Percentiles rank a stretch among this genome's conserved stretches.
Conservation (phyloP, 2,113 vertebrate species). For the Haemorhous mexicanus region DNA sequence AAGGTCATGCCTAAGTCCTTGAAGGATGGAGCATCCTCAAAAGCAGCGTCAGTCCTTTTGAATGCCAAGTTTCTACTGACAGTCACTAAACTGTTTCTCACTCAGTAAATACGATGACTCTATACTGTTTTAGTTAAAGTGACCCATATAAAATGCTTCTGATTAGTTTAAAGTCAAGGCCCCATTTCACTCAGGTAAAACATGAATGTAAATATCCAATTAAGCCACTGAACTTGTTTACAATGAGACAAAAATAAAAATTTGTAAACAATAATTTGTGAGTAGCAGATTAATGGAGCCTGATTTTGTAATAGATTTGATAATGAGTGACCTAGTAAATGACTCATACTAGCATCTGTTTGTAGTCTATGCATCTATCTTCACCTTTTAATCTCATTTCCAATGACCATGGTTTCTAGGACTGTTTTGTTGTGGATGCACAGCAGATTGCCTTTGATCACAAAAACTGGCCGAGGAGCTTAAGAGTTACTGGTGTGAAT, state of each 20-base stretch:
- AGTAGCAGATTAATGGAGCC: neutral
- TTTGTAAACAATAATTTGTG: neutral
- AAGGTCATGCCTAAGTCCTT: neutral
- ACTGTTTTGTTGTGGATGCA: neutral
- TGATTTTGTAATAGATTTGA: neutral
- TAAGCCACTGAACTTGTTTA: neutral
- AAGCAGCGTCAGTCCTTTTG: neutral
- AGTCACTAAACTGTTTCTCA: neutral
- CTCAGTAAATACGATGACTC: neutral
- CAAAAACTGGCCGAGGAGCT: neutral
- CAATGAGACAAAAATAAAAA: neutral
- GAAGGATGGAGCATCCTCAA: neutral
- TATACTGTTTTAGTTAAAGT: neutral
- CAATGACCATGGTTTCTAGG: neutral
- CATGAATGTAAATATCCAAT: neutral
- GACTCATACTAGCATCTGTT: neutral
- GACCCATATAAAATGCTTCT: neutral
- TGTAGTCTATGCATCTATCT: neutral
- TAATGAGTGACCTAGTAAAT: neutral
- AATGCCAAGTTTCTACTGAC: neutral
- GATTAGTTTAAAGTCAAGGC: neutral
- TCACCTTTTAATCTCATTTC: neutral
- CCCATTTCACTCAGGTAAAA: neutral
- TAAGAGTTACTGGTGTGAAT: neutral
- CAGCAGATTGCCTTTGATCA: neutral